phyloP scores from a whole-genome alignment of 2,797 vertebrate species.

The Dryobates pubescens region DNA sequence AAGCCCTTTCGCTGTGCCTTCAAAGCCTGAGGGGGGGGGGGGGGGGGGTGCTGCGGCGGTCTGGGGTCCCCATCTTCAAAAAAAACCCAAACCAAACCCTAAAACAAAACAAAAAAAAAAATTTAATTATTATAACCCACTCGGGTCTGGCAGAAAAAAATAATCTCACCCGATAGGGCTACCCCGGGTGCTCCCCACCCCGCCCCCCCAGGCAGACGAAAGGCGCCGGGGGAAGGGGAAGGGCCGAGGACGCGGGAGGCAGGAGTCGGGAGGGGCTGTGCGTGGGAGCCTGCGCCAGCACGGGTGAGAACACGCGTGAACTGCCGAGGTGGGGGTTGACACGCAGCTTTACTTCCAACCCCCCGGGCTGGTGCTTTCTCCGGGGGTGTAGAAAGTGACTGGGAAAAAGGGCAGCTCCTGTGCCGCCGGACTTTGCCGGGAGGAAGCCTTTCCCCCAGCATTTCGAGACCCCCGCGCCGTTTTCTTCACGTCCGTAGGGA shows the following conservation, averaged over 20 bases:
- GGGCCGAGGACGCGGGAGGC: rapidly evolving
- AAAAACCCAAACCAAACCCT: background rate
- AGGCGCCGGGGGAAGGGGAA: too few relatives aligned
- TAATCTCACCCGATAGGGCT: conserved; percentile 77
- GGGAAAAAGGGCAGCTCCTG: background rate
- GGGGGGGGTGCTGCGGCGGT: conserved; percentile 76
- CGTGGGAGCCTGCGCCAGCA: too few relatives aligned
- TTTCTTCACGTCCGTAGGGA: background rate
- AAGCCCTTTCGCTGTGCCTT: conserved; percentile 86
- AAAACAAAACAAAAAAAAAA: too few relatives aligned
- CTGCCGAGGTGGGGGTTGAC: background rate
- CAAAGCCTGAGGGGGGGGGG: conserved; percentile 86
- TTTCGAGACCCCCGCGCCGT: background rate
- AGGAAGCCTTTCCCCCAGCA: background rate
- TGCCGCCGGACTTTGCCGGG: background rate
- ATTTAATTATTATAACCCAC: too few relatives aligned
- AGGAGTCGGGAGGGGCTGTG: background rate
- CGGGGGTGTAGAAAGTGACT: background rate
- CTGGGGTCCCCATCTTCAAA: conserved; percentile 76
- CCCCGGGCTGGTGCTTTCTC: background rate
- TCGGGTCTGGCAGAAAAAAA: conserved; percentile 83
- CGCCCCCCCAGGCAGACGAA: background rate
- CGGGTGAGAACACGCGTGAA: background rate
- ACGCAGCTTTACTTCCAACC: background rate
- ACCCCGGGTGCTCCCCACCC: background rate